A percentile compares a stretch with the other conserved stretches of the same genome.
Evolutionary conservation across 1,140 invertebrate genomes (phyloP).

Genomic region (Trialeurodes vaporariorum): DNA sequence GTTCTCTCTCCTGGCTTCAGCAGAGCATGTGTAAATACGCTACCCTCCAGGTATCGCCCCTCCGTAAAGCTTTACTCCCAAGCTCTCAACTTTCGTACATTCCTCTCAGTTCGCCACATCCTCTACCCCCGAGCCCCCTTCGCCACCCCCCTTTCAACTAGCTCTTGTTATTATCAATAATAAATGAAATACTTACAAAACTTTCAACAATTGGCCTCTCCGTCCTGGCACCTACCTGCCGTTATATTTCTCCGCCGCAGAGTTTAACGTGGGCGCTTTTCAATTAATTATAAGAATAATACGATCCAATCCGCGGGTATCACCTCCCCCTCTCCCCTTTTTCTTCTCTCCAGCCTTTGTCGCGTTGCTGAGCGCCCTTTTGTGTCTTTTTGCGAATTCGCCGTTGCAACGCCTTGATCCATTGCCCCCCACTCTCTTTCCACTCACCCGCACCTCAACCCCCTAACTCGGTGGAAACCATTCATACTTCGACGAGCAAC

Average conservation of each 20-base stretch:
- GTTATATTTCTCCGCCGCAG: background rate
- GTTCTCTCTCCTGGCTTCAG: background rate
- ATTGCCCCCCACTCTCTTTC: no score
- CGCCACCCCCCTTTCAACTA: background rate
- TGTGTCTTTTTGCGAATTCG: background rate
- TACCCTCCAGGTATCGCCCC: background rate
- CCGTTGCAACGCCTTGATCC: no score
- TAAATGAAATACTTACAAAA: background rate
- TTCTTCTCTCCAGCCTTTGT: background rate
- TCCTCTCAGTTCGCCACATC: background rate
- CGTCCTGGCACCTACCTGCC: background rate
- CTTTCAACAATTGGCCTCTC: background rate
- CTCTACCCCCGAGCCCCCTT: background rate
- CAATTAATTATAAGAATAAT: slow-evolving; percentile 1
- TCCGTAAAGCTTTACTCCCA: no score
- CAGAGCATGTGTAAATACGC: background rate
- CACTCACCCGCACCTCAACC: no score
- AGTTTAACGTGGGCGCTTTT: no score
- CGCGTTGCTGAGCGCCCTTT: background rate
- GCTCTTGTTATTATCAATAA: background rate
- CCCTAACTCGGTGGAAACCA: no score
- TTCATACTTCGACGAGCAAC: no score
- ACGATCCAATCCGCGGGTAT: background rate
- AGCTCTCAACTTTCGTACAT: background rate
- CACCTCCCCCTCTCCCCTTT: no score